Conservation (phyloP, 2,888 invertebrate species). For the Harpalus rubripes region DNA sequence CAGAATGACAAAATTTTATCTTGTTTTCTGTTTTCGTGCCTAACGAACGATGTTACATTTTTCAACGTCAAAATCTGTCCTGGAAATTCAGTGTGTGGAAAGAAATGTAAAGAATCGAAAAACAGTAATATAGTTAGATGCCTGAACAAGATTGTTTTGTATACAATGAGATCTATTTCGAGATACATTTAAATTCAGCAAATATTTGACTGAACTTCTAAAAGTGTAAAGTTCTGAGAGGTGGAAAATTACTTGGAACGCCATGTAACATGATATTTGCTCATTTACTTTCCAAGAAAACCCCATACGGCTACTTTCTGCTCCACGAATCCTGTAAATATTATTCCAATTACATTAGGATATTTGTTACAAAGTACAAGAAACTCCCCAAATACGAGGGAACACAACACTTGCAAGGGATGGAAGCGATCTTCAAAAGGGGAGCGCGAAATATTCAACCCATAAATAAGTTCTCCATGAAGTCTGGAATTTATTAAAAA, state of each 20-base stretch:
- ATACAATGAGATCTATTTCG: constrained; percentile 17
- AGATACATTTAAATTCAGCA: constrained; percentile 28
- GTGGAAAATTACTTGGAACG: constrained; percentile 31
- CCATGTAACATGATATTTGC: constrained; percentile 41
- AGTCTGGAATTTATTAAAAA: constrained; percentile 48
- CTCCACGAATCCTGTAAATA: constrained; percentile 48
- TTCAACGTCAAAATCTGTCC: constrained; percentile 8
- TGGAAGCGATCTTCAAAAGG: constrained; percentile 20
- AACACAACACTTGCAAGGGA: neutral
- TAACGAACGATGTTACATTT: neutral
- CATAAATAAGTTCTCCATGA: constrained; percentile 58
- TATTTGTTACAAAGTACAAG: constrained; percentile 48
- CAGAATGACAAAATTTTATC: neutral
- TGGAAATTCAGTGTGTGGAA: constrained; percentile 19
- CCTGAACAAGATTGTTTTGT: constrained; percentile 15
- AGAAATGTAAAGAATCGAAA: constrained; percentile 9
- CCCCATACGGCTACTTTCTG: constrained; percentile 45
- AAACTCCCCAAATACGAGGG: constrained; percentile 17
- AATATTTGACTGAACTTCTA: constrained; percentile 17
- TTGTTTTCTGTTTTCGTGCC: neutral
- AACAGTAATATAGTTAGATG: constrained; percentile 13
- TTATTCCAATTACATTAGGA: constrained; percentile 60
- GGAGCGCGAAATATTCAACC: constrained; percentile 37
- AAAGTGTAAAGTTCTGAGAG: constrained; percentile 33
- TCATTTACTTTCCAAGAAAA: constrained; percentile 37